Conservation (phyloP, 2,797 vertebrate species). For the Phalloptychus januarius region DNA sequence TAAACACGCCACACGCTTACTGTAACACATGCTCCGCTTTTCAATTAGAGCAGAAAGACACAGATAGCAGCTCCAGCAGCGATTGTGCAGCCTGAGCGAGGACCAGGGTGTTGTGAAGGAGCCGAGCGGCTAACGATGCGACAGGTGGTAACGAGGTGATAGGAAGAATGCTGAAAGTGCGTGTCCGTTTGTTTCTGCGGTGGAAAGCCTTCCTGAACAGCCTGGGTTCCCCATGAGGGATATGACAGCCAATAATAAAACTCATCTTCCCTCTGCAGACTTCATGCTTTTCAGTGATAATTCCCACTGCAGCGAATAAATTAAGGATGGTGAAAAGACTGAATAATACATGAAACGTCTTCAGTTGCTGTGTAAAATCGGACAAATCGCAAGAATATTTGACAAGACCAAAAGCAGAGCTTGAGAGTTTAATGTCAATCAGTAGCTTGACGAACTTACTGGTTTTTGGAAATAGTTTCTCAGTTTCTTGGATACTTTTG, state of each 20-base stretch:
- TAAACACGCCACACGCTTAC: conserved; percentile 21
- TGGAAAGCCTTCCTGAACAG: conserved; percentile 8
- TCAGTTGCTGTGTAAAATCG: background rate
- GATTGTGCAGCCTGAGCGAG: conserved; percentile 8
- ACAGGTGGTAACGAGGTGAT: background rate
- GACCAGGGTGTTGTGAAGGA: conserved; percentile 6
- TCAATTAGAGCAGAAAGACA: conserved; percentile 40
- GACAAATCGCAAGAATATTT: background rate
- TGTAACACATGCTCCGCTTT: conserved; percentile 31
- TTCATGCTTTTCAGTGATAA: conserved; percentile 4
- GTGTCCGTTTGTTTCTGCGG: conserved; percentile 19
- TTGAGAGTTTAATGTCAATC: background rate
- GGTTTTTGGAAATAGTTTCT: background rate
- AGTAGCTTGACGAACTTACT: conserved; percentile 5
- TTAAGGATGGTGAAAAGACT: background rate
- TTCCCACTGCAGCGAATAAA: conserved; percentile 15
- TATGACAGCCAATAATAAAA: conserved; percentile 25
- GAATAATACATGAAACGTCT: conserved; percentile 11
- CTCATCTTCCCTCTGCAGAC: conserved; percentile 8
- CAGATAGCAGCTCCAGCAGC: conserved; percentile 44
- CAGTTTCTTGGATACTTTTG: background rate
- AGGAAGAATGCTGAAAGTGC: conserved; percentile 5
- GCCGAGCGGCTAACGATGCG: background rate
- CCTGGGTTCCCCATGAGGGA: conserved; percentile 16
- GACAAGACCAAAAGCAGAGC: background rate